A percentile compares a stretch with the other conserved stretches of the same genome.
phyloP scores from a whole-genome alignment of 2,797 vertebrate species.

The Myotis daubentonii region DNA sequence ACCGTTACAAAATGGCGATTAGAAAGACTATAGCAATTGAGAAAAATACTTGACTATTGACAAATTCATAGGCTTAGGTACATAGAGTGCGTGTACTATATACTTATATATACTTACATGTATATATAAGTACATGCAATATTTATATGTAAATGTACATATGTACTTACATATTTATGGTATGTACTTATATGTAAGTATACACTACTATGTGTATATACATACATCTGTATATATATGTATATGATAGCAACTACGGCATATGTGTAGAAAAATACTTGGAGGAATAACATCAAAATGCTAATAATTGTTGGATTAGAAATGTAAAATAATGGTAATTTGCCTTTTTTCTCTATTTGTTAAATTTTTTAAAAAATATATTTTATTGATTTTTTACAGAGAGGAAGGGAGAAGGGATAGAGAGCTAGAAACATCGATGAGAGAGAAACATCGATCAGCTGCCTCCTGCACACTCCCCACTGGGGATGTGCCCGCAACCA shows the following conservation, averaged over 20 bases:
- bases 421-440: too few relatives aligned
- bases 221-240: not conserved
- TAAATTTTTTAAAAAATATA: not conserved
- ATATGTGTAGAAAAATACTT: not conserved
- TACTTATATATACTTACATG: not conserved
- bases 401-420: too few relatives aligned
- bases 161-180: not conserved
- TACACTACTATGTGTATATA: not conserved
- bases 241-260: not conserved
- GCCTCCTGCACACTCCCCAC: too few relatives aligned
- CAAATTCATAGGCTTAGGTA: not conserved
- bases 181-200: not conserved
- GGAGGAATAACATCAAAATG: slow-evolving; percentile 41
- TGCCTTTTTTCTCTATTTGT: slow-evolving; percentile 13
- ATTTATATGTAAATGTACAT: not conserved
- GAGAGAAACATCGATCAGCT: too few relatives aligned
- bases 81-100: not conserved
- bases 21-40: slow-evolving; percentile 21
- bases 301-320: slow-evolving; percentile 7
- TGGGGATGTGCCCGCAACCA: too few relatives aligned
- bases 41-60: not conserved
- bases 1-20: slow-evolving; percentile 26
- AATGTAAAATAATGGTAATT: slow-evolving; percentile 9
- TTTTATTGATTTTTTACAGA: too few relatives aligned
- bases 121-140: not conserved